Evolutionary conservation across 2,797 vertebrate species (phyloP), one percentile per base, ranked within the genome.

Genomic region (Phaenicophaeus curvirostris): DNA sequence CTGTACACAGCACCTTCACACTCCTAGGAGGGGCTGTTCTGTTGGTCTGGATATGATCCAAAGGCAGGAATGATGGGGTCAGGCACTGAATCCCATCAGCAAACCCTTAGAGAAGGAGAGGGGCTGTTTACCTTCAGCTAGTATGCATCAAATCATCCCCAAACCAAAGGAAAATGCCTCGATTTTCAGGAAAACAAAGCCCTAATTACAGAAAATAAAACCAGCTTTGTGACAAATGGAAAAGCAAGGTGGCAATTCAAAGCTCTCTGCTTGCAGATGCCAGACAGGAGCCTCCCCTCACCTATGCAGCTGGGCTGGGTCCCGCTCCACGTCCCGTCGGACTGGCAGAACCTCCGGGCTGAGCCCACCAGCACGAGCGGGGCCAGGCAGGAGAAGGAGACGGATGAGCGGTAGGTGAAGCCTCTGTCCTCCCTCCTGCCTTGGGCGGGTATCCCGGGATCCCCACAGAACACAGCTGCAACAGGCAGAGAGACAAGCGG

Each of bases 261-360:
- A 78, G 76, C 33, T 48, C 55, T 37, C 13, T 1, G 14, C 48
- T 15, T 6, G 30, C 1, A 2, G 50, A 2, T 1, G 19, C 4
- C 6, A 19, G 33, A 2, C 13, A 14, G n/a, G 50, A 35, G 41
- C 4, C 2, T 54, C 30, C 65, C 74, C 97, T 97, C 65, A 99
- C 99, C 99, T 91, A 99, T 99, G 94, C 99, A 99, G 96, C 98
- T 99, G 58, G 99, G 99, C 90, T 99, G 99, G 6, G 98, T 99
- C 33, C 99, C 99, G 17, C 99, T 99, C 99, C 99, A 99, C 0
- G 97, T 98, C 87, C 99, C 99, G 13, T 99, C 99, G 0, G 99
- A 99, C 87, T 99, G 99, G 97, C 99, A 99, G 95, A 99, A 99
- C 84, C 99, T 98, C 55, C 98, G 97, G 3, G 98, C 97, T 4